Conservation (phyloP, 1,140 invertebrate genomes). For the Chelonus insularis region DNA sequence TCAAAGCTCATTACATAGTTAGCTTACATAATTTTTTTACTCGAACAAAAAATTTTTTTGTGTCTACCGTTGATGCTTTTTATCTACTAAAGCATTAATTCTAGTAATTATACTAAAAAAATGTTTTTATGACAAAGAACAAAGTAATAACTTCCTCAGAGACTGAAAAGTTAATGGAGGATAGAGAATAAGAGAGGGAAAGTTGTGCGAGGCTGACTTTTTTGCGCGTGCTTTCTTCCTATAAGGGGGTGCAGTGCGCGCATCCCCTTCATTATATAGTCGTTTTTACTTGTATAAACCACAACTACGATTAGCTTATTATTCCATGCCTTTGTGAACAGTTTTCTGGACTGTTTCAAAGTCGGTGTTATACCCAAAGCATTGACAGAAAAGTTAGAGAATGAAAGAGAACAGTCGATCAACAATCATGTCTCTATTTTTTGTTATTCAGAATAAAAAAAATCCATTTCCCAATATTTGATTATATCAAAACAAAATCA, state of each 20-base stretch:
- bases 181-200: neutral
- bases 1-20: too few species aligned
- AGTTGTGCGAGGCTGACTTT: neutral
- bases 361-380: constrained; percentile 15
- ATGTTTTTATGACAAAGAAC: too few species aligned
- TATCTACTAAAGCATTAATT: too few species aligned
- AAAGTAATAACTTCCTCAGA: too few species aligned
- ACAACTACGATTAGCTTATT: constrained; percentile 48
- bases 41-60: too few species aligned
- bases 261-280: neutral
- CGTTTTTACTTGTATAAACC: neutral
- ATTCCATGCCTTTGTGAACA: constrained; percentile 46
- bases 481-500: neutral
- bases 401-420: constrained; percentile 4
- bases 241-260: neutral
- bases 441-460: neutral
- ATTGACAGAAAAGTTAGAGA: constrained; percentile 2
- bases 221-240: neutral
- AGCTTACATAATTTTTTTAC: too few species aligned
- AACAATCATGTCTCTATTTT: neutral
- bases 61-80: too few species aligned
- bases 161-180: too few species aligned
- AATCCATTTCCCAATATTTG: neutral
- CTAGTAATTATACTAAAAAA: too few species aligned
- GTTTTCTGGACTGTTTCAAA: constrained; percentile 38